Conservation (phyloP, 92 coral and sea anemone species). For the Plumapathes pennacea region DNA sequence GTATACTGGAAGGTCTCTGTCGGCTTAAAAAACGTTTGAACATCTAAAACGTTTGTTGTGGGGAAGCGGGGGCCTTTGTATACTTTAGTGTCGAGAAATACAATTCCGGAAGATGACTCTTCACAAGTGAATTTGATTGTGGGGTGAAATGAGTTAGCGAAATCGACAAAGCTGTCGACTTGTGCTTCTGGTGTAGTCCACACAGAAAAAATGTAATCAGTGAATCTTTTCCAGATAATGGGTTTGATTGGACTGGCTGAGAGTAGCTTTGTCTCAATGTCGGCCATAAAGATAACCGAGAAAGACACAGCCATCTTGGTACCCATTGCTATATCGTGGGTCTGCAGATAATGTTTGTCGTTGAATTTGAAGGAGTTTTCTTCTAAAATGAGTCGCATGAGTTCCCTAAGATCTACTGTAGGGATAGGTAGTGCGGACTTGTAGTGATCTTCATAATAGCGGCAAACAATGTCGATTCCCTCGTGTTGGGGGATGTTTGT, state of each 20-base stretch:
- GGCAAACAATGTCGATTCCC: slow-evolving; percentile 29
- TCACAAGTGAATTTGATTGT: no score
- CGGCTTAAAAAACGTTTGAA: no score
- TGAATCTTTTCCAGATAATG: no score
- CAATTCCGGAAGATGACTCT: no score
- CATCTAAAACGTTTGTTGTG: no score
- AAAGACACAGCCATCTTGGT: no score
- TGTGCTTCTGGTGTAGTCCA: neutral
- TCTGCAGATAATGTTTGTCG: slow-evolving; percentile 1
- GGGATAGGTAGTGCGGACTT: slow-evolving; percentile 15
- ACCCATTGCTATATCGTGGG: slow-evolving; percentile 3
- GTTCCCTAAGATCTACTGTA: slow-evolving; percentile 1
- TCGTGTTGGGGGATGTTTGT: slow-evolving; percentile 40
- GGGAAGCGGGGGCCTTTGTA: no score
- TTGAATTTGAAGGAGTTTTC: slow-evolving; percentile 4
- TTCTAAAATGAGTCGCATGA: slow-evolving; percentile 18
- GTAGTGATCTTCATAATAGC: slow-evolving; percentile 2
- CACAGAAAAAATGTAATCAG: neutral
- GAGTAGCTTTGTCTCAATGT: slow-evolving; percentile 3
- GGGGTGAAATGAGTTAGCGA: no score
- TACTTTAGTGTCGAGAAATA: no score
- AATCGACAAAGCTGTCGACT: neutral
- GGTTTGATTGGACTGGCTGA: slow-evolving; percentile 4
- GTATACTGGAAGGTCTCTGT: no score
- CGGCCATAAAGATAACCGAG: neutral